Base-by-base conservation (phyloP, 1,140 invertebrate genomes). In the Bicyclus anynana region DNA sequence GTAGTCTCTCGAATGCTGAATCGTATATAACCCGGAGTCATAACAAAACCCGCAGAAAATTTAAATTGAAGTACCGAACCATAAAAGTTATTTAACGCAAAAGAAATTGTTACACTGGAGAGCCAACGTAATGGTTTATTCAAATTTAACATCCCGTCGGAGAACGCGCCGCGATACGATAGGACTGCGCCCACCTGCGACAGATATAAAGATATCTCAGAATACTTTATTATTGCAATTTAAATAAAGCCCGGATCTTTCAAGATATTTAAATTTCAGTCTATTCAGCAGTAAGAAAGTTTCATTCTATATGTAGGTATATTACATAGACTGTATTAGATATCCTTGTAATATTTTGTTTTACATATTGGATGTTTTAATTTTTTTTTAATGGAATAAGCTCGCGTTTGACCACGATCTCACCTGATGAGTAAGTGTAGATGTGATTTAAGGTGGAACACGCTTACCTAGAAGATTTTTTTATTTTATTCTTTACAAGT, bases 121-220 rank as follows among this genome's bases (percentile, higher is more conserved):
- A 54, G 23, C 13, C 35, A 40, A 69, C 67, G 74, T 82, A 78
- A 82, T 81, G 70, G 72, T 65, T 78, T 82, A 84, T 82, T 84
- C 72, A 84, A 83, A 84, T 81, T 80, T 72, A 77, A 79, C 62
- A 53, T 58, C 65, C 73, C 70, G 72, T 70, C 65, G 77, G 67
- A 69, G 68, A 67, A 65, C 40, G 40, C 40, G 17, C 71, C 51
- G 58, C 71, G 71, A 77, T 77, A 67, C 68, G 72, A 77, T 76
- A 63, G 40, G 20, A 44, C 40, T 40, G 26, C 35, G 54, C 61
- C 53, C 80, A 85, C 82, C 82, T 85, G 82, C 71, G 67, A n/a
- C 62, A 17, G 57, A 59, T 63, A 60, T 33, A 46, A 58, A 63
- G 17, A 44, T 44, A 44, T 6, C 13, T 44, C 40, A 21, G 40